Percentiles rank a stretch among this genome's conserved stretches.
Conservation (phyloP, 2,888 invertebrate species). For the Xestoiulus laeticollis region DNA sequence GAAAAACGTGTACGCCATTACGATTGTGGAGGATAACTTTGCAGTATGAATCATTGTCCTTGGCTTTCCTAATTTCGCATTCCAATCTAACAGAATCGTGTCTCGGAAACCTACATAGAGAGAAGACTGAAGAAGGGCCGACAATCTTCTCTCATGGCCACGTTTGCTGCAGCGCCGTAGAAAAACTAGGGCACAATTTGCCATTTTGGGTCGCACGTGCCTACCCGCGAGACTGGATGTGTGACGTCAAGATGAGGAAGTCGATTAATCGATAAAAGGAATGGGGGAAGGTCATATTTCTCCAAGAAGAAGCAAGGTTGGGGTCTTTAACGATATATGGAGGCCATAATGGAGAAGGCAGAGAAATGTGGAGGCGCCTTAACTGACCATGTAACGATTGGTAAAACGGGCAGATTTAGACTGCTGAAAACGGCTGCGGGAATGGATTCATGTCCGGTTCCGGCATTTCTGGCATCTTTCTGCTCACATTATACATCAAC, state of each 20-base stretch:
- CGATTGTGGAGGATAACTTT: not conserved
- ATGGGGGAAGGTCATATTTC: constrained; percentile 34
- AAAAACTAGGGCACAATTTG: not conserved
- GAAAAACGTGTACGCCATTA: not conserved
- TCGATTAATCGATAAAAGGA: constrained; percentile 37
- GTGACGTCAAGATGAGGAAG: constrained; percentile 37
- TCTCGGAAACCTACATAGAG: not conserved
- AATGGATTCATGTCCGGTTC: not conserved
- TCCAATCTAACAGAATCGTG: not conserved
- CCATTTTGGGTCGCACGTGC: constrained; percentile 28
- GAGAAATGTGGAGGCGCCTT: not conserved
- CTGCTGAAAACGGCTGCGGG: not conserved
- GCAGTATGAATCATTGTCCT: not conserved
- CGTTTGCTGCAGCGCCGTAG: constrained; percentile 34
- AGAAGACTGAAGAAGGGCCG: not conserved
- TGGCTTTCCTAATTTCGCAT: constrained; percentile 29
- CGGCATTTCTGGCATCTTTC: not conserved
- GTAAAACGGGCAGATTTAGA: not conserved
- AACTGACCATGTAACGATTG: constrained; percentile 12
- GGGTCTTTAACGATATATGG: not conserved
- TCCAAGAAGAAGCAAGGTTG: constrained; percentile 22
- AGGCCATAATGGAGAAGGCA: not conserved
- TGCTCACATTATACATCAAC: not conserved
- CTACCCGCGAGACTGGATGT: constrained; percentile 3
- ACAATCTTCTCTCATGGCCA: not conserved